Conservation (phyloP, 2,888 invertebrate species). For the Eudasyphora cyanicolor region DNA sequence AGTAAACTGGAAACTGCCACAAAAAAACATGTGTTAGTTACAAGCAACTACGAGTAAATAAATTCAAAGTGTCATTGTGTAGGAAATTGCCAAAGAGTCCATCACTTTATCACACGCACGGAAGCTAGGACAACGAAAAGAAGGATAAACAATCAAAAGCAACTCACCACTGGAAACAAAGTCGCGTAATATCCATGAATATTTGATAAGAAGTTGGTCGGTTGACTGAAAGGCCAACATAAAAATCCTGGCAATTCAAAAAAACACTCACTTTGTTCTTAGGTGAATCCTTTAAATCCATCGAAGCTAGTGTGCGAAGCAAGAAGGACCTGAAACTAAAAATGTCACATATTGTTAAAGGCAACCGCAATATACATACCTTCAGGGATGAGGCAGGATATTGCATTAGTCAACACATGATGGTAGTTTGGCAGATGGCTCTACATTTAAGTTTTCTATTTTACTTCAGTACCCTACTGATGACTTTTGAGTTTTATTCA, state of each 20-base stretch:
- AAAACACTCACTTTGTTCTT: conserved; percentile 11
- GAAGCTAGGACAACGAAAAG: background rate
- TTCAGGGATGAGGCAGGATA: conserved; percentile 64
- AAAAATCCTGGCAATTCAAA: conserved; percentile 12
- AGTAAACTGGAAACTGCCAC: conserved; percentile 71
- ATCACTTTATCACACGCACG: conserved; percentile 66
- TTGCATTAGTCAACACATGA: conserved; percentile 41
- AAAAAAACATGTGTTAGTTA: conserved; percentile 44
- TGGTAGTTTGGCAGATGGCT: conserved; percentile 43
- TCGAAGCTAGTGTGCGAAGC: background rate
- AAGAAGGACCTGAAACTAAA: background rate
- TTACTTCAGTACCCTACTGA: background rate
- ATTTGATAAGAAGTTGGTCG: conserved; percentile 68
- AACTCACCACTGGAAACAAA: conserved; percentile 45
- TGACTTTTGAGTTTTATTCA: background rate
- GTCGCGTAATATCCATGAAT: conserved; percentile 70
- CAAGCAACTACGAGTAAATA: background rate
- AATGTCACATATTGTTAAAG: conserved; percentile 65
- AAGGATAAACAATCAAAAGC: background rate
- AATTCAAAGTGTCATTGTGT: conserved; percentile 53
- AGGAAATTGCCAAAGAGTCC: conserved; percentile 66
- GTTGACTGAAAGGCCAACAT: background rate
- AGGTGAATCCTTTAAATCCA: conserved; percentile 1
- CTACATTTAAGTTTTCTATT: background rate
- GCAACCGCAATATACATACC: conserved; percentile 69